A percentile compares a stretch with the other conserved stretches of the same genome.
phyloP scores from a whole-genome alignment of 1,140 invertebrate species.

The Apocrypta bakeri region DNA sequence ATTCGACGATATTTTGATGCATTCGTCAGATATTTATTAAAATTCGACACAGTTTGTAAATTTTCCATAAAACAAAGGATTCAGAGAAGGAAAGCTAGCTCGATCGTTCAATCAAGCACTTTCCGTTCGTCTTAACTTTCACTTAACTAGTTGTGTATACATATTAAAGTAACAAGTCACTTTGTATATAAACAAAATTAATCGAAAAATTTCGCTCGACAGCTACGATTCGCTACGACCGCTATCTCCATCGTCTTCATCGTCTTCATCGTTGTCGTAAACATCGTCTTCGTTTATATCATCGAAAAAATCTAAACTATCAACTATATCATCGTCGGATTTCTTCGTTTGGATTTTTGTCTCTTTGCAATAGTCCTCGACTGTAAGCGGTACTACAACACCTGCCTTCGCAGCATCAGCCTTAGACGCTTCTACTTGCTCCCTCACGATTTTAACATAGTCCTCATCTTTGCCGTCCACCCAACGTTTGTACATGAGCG shows the following conservation, averaged over 20 bases:
- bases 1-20: not conserved
- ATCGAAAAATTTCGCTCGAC: no score
- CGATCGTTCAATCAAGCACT: no score
- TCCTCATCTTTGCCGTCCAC: conserved; percentile 99
- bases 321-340: conserved; percentile 68
- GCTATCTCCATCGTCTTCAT: conserved; percentile 80
- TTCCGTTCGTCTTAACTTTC: no score
- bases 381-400: conserved; percentile 95
- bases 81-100: no score
- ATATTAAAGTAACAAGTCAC: no score
- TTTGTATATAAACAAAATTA: no score
- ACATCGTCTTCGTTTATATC: conserved; percentile 60
- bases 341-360: conserved; percentile 60
- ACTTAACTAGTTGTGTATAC: no score
- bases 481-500: conserved; percentile 99
- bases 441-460: conserved; percentile 99
- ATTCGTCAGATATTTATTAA: no score
- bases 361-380: conserved; percentile 98
- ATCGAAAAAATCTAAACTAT: conserved; percentile 92
- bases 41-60: no score
- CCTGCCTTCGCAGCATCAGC: conserved; percentile 96
- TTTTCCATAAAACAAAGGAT: no score
- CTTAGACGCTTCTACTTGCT: conserved; percentile 95
- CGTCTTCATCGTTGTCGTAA: conserved; percentile 73
- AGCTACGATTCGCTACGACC: conserved; percentile 53